Base-by-base conservation (phyloP, 1,140 invertebrate genomes). In the Drosophila trapezifrons region DNA sequence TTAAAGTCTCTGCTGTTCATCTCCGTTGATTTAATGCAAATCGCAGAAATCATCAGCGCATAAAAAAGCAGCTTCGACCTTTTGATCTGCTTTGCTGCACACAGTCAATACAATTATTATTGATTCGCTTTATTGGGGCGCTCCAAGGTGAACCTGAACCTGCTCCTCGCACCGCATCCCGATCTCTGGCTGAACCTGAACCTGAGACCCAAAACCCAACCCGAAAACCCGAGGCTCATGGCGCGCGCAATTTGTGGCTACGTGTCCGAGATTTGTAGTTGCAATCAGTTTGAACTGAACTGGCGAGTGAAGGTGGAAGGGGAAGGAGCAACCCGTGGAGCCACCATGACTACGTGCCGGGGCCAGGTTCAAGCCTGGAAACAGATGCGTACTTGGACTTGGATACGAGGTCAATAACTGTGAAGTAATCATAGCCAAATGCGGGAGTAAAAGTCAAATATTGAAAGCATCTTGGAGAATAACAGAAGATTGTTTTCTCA, bases 31-130 rank as follows among this genome's bases (percentile, higher is more conserved):
- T 46, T 40, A 43, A 57, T 51, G 62, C 66, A 67, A 62, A 55
- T 77, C 38, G 6, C 17, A 15, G 17, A 8, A 35, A 52, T 54
- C 58, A 46, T 22, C 37, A 37, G 45, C 20, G n/a, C 2, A 22
- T 42, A 3, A 12, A 17, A 71, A 58, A 65, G 57, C 82, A 78
- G 60, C 59, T 45, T 58, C 83, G 83, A 87, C 83, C 83, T 89
- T 83, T 89, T 87, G 83, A 87, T 89, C 84, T 74, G 79, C 73
- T 43, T 64, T 67, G 81, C 80, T 79, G 62, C 72, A 62, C 67
- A 78, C 84, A 80, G 83, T 87, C 83, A 87, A 87, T 87, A 83
- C 84, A 79, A 89, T 87, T 87, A 87, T 89, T 89, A 87, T 87
- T 87, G 83, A 89, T 87, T 25, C 52, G 57, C 40, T 47, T 69